phyloP scores from a whole-genome alignment of 2,888 invertebrate species.

The Brassicogethes aeneus region DNA sequence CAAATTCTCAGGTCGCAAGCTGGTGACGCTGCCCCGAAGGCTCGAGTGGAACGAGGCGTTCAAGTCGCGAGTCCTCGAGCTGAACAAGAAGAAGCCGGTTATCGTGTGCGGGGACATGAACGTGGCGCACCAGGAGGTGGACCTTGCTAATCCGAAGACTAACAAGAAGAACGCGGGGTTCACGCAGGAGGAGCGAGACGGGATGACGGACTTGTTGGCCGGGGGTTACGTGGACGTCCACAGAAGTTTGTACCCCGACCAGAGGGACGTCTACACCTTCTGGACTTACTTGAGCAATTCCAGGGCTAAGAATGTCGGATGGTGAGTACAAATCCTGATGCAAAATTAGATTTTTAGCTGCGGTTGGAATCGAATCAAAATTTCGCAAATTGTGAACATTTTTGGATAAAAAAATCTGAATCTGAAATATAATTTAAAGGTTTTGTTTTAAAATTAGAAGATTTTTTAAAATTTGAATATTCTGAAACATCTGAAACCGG shows the following conservation, averaged over 20 bases:
- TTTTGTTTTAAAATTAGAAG: too few species aligned
- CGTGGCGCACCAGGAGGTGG: conserved; percentile 92
- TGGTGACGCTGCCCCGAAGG: conserved; percentile 80
- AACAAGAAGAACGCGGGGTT: conserved; percentile 94
- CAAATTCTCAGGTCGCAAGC: conserved; percentile 56
- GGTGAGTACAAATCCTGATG: conserved; percentile 66
- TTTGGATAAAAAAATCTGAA: too few species aligned
- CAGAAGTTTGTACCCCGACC: conserved; percentile 77
- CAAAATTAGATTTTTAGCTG: too few species aligned
- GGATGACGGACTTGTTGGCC: conserved; percentile 74
- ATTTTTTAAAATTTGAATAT: too few species aligned
- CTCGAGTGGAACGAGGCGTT: conserved; percentile 86
- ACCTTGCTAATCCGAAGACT: conserved; percentile 88
- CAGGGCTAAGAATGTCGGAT: conserved; percentile 86
- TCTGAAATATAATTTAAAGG: too few species aligned
- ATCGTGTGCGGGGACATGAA: conserved; percentile 96
- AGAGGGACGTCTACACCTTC: conserved; percentile 78
- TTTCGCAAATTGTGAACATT: too few species aligned
- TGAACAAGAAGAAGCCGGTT: conserved; percentile 87
- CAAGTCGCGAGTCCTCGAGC: conserved; percentile 61
- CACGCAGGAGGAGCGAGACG: conserved; percentile 87
- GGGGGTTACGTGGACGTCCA: conserved; percentile 85
- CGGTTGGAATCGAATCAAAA: not conserved
- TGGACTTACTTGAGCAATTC: conserved; percentile 92
- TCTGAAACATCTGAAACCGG: too few species aligned